Base-by-base conservation (phyloP, 1,140 invertebrate species). In the Lepidurus arcticus region DNA sequence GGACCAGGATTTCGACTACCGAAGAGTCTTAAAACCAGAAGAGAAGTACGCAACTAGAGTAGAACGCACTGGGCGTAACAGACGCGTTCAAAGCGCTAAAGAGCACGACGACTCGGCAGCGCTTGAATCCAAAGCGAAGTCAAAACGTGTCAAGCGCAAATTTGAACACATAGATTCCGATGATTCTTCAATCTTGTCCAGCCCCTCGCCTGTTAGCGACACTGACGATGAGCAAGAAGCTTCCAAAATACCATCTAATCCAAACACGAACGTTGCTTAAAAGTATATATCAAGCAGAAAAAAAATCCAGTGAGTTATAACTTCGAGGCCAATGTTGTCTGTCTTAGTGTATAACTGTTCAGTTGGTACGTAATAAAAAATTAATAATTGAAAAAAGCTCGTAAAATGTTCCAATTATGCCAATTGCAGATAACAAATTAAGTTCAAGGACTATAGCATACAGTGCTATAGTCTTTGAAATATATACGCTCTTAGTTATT, bases 1-100 rank as follows among this genome's bases (percentile, higher is more conserved):
- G 26, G 88, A 89, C 82, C 88, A 89, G 82, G 88, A 89, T 81
- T 89, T 89, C 84, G 88, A 89, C 82, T 87, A 88, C 74, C 82
- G 88, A 43, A 84, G 88, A 79, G 87, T 89, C 16, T 82, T 84
- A 79, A 80, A 83, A 34, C 79, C 84, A 73, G 83, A 84, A n/a
- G 86, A 87, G 75, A 87, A 86, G 81, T 87, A 86, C 80, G 80
- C 87, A 44, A 85, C 86, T 1, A 78, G 75, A 44, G 74, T 45
- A 13, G 42, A 73, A 47, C 43, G 73, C 10, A 16, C 73, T 4
- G 75, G 73, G 45, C 78, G 73, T 21, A 44, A 42, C 1, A 73
- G 73, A 8, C 44, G 45, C 26, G 21, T 26, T 26, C 34, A 74
- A n/a, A 47, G 42, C 4, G 34, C 13, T 6, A 47, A 73, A n/a